Base-by-base conservation (phyloP, 2,797 vertebrate genomes). In the Poecilia gillii region DNA sequence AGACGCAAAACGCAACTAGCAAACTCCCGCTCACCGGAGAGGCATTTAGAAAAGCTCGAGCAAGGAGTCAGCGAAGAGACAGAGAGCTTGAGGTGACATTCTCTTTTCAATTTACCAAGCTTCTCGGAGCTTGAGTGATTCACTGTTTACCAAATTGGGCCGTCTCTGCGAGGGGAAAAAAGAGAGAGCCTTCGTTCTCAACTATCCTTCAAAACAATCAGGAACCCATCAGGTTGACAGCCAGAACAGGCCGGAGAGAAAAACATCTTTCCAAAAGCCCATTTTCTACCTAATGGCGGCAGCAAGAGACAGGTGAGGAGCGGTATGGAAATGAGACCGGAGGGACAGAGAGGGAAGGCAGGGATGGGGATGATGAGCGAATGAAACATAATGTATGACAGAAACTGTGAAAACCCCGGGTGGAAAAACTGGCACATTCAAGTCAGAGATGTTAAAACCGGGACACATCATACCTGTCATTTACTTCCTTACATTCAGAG, bases 111-210 rank as follows among this genome's bases (percentile, higher is more conserved):
- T 94, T 92, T 91, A 89, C 77, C 81, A 87, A 72, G 78, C 84
- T 13, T 89, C 87, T 88, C 57, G 59, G 81, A 85, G 89, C 83
- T 83, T 74, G 87, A 91, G 87, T 93, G 91, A 91, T 88, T 90
- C 86, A 82, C 87, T 90, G 90, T 93, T 93, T 91, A 91, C 91
- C 85, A 94, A 94, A 95, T 91, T 91, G 90, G 91, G 84, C 88
- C 81, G 84, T 89, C 94, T 90, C 84, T 88, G 85, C 79, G 43
- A 71, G 66, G 84, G 68, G 84, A 78, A 68, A 45, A 72, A 80
- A 86, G 78, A 87, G 81, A 81, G 76, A 80, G 87, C 76, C 80
- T 39, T 82, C 81, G 81, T 93, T 92, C 87, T 90, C 84, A 83
- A 66, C 91, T 85, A 89, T 84, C 91, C 89, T 92, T 94, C 91